A percentile compares a stretch with the other conserved stretches of the same genome.
Conservation (phyloP, 2,888 invertebrate genomes). For the Oscheius sp. region DNA sequence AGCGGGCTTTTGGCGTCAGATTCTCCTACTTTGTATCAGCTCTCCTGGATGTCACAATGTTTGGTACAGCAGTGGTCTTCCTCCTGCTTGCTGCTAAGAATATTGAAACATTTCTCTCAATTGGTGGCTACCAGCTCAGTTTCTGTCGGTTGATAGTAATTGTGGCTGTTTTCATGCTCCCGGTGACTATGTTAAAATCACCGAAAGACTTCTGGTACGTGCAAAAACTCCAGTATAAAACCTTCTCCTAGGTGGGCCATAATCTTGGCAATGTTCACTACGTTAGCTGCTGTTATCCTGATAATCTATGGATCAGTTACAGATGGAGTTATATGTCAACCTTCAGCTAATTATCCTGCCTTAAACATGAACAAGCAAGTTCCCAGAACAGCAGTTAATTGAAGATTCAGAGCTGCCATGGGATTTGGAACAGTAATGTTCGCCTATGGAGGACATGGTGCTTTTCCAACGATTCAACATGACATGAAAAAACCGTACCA, state of each 20-base stretch:
- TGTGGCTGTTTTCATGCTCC: constrained; percentile 65
- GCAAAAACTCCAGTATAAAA: neutral
- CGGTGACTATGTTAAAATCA: constrained; percentile 68
- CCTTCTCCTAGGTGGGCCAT: constrained; percentile 53
- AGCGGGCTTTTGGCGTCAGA: constrained; percentile 58
- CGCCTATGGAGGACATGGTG: constrained; percentile 68
- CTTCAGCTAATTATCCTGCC: constrained; percentile 52
- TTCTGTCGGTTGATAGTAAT: constrained; percentile 66
- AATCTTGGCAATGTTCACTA: constrained; percentile 68
- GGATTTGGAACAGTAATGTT: constrained; percentile 71
- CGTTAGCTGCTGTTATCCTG: constrained; percentile 60
- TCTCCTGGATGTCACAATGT: constrained; percentile 65
- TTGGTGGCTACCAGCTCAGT: constrained; percentile 31
- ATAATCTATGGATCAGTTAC: constrained; percentile 59
- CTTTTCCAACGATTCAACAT: constrained; percentile 87
- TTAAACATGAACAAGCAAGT: constrained; percentile 55
- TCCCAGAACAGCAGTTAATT: neutral
- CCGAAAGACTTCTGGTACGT: constrained; percentile 70
- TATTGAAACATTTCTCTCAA: constrained; percentile 48
- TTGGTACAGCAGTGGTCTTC: constrained; percentile 71
- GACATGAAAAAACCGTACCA: constrained; percentile 86
- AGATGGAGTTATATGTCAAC: constrained; percentile 44
- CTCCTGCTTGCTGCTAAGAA: constrained; percentile 67
- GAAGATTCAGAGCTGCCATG: constrained; percentile 59
- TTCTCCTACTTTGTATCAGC: constrained; percentile 62